Evolutionary conservation across 2,888 invertebrate species (phyloP), one percentile per base, ranked within the genome.

Genomic region (Strigamia crassipes): DNA sequence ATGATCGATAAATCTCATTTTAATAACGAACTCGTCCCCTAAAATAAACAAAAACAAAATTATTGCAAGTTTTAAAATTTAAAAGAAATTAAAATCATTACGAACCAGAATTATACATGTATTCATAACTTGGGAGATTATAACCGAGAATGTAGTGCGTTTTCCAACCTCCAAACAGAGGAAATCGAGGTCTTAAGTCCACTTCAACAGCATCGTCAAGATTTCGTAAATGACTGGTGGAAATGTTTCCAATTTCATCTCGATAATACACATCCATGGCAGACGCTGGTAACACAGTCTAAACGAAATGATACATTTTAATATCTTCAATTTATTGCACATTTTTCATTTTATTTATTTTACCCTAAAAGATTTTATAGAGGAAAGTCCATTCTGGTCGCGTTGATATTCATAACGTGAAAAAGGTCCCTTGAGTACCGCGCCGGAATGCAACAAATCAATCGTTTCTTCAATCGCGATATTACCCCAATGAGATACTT

Each of bases 401-500:
- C 97, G 92, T 88, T 99, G 98, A 87, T 96, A 99, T 88, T 99
- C 99, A 88, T 97, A 97, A 61, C 99, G 92, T 1, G 99, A 99
- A 89, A 99, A 98, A 1, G 97, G 92, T 34, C 90, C 90, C 87
- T 97, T 97, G 61, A 99, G 89, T 84, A 92, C 90, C 13, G 99
- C 99, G 66, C 99, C 99, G 78, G 94, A 93, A 87, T 99, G 99
- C 23, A 93, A 90, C 84, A 99, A 90, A 87, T 97, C 96, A 85
- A 99, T 92, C 9, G 93, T 92, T 88, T 99, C 99, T 87, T 99
- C 97, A 0, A 99, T 91, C 27, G 99, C 99, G 86, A 99, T 95
- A 86, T 99, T 98, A 10, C 99, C 99, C 99, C 99, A 99, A 88
- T 99, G 99, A 0, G 99, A 99, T 1, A 99, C 92, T 89, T 99